Evolutionary conservation across 2,113 vertebrate genomes (phyloP).

Genomic region (Porphyrio hochstetteri): DNA sequence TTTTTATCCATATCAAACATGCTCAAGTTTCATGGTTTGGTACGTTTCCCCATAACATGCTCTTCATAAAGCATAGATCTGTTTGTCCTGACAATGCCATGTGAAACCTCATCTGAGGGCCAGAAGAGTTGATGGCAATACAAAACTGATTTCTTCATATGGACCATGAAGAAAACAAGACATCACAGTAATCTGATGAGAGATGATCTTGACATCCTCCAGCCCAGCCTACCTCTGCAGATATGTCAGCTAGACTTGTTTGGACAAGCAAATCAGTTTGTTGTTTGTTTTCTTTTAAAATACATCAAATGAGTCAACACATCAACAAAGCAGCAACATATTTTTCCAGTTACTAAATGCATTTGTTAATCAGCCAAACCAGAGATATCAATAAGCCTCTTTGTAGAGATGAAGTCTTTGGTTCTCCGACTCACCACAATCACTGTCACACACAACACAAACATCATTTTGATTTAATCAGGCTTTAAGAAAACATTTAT

Average conservation of each 20-base stretch:
- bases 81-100: neutral
- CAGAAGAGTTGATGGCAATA: neutral
- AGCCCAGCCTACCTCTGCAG: slow-evolving; percentile 22
- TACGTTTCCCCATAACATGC: neutral
- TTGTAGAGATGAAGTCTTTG: slow-evolving; percentile 1
- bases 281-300: slow-evolving; percentile 57
- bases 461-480: slow-evolving; percentile 28
- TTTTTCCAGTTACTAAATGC: slow-evolving; percentile 40
- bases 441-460: slow-evolving; percentile 10
- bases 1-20: neutral
- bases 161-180: slow-evolving; percentile 24
- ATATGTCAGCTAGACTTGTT: slow-evolving; percentile 34
- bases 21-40: neutral
- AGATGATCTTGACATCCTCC: neutral
- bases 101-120: slow-evolving; percentile 14
- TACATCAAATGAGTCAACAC: slow-evolving; percentile 54
- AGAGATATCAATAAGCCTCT: neutral
- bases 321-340: slow-evolving; percentile 45
- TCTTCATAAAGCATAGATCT: neutral
- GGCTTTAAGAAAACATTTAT: slow-evolving; percentile 27
- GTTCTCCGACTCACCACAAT: neutral
- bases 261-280: slow-evolving; percentile 44
- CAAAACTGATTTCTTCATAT: slow-evolving; percentile 45
- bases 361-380: slow-evolving; percentile 37
- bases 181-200: slow-evolving; percentile 39